Evolutionary conservation across 2,797 vertebrate genomes (phyloP), one percentile per base, ranked within the genome.

Genomic region (Trematocara caparti): DNA sequence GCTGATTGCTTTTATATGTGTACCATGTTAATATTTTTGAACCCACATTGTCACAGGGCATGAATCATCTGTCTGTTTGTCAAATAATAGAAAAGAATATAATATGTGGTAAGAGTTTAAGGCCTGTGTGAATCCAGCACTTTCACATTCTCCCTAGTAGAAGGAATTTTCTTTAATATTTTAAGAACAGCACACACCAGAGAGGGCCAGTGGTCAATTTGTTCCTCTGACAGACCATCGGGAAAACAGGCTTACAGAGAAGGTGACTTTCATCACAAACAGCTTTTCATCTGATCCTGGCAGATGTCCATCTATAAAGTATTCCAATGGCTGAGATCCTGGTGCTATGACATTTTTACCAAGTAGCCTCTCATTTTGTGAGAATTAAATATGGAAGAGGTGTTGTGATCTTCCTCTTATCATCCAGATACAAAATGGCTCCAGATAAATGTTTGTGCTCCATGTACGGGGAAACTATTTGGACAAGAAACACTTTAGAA

Each of bases 231-330:
- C 27, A 78, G 32, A 76, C 74, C 64, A 55, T 82, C 62, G 38
- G 62, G 43, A 73, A 83, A 84, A 85, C 32, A 72, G 76, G 78
- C 51, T 91, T 75, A 82, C 2, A 48, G 51, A 78, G 57, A 83
- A 83, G 80, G 64, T 90, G 88, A 88, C 85, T 86, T 90, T 90
- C 81, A 89, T 92, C 79, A 79, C 75, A 76, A 83, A 76, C 77
- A 81, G 87, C 73, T 92, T 90, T 87, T 81, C 83, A 59, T 74
- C 40, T 86, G 81, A 92, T 90, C 82, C 77, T 53, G 43, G 73
- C 73, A 79, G 78, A 87, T 86, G 49, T 69, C 50, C 50, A 51
- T 30, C 36, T 15, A 34, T 45, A 69, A 40, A 19, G 51, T 36
- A 53, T 85, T 81, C 49, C 48, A 76, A 47, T 69, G 4, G 24